Percentiles rank a stretch among this genome's conserved stretches.
Conservation (phyloP, 2,113 vertebrate genomes). For the Brachirus orientalis region DNA sequence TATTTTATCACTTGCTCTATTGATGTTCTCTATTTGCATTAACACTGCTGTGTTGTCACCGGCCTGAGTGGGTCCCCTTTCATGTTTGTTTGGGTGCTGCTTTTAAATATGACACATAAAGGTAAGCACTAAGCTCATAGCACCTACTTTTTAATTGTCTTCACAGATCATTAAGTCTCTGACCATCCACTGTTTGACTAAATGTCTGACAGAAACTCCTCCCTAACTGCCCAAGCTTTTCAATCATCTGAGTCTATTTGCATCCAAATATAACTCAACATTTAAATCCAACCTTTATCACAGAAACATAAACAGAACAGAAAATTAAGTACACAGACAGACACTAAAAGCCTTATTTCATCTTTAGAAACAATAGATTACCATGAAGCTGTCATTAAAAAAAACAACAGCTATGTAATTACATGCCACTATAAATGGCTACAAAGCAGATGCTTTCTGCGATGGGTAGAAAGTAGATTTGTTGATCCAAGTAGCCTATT, state of each 20-base stretch:
- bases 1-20: background rate
- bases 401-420: conserved; percentile 41
- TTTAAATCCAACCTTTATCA: conserved; percentile 9
- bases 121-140: conserved; percentile 24
- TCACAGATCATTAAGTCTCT: conserved; percentile 51
- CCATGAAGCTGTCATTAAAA: conserved; percentile 34
- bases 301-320: conserved; percentile 25
- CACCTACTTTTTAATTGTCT: conserved; percentile 46
- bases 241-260: conserved; percentile 40
- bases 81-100: conserved; percentile 3
- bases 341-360: conserved; percentile 34
- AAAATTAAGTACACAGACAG: conserved; percentile 1
- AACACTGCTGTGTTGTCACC: background rate
- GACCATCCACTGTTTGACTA: conserved; percentile 42
- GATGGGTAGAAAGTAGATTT: background rate
- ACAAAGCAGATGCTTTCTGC: conserved; percentile 24
- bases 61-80: background rate
- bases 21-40: background rate
- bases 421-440: conserved; percentile 30
- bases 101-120: conserved; percentile 27
- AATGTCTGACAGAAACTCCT: conserved; percentile 26
- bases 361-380: conserved; percentile 32
- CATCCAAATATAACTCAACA: conserved; percentile 21
- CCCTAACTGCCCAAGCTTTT: conserved; percentile 31
- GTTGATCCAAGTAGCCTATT: too few relatives aligned